Conservation (phyloP, 2,888 invertebrate species). For the Pantelozetes paolii region DNA sequence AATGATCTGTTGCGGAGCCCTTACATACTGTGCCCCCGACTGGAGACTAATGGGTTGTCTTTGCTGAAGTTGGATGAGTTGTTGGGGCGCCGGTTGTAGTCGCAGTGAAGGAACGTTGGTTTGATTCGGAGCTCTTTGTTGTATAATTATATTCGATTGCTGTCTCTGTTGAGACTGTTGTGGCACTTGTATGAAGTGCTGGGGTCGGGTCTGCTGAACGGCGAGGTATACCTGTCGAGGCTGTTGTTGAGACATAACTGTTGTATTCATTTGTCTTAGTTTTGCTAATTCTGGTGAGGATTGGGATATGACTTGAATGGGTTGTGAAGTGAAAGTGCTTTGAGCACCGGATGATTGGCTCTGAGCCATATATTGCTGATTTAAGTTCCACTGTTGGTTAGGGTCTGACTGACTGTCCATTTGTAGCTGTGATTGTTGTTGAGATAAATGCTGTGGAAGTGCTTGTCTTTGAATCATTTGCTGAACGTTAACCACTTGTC, state of each 20-base stretch:
- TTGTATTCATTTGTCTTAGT: constrained; percentile 15
- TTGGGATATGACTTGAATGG: constrained; percentile 20
- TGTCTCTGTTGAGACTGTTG: constrained; percentile 35
- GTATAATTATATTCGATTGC: constrained; percentile 6
- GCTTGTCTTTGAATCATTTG: constrained; percentile 25
- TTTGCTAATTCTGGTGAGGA: neutral
- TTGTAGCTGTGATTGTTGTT: constrained; percentile 28
- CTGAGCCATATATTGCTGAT: neutral
- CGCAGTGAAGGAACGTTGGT: constrained; percentile 1
- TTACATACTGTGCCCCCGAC: constrained; percentile 6
- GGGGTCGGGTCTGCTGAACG: constrained; percentile 36
- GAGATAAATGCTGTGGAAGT: constrained; percentile 42
- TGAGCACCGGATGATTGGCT: neutral
- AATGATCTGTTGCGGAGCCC: constrained; percentile 22
- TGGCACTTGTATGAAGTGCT: constrained; percentile 13
- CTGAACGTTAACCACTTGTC: constrained; percentile 22
- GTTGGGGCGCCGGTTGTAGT: constrained; percentile 17
- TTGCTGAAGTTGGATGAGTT: constrained; percentile 34
- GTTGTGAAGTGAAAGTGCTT: neutral
- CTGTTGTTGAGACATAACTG: constrained; percentile 18
- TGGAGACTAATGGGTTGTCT: constrained; percentile 16
- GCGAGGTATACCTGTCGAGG: constrained; percentile 39
- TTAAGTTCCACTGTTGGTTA: too few species aligned
- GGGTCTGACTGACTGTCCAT: neutral
- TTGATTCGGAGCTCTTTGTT: constrained; percentile 14